Percentiles rank a stretch among this genome's conserved stretches.
These are phyloP conservation scores for Listronotus bonariensis DNA, from an alignment of 1,140 invertebrate species.

Conservation along the genomic window DNA sequence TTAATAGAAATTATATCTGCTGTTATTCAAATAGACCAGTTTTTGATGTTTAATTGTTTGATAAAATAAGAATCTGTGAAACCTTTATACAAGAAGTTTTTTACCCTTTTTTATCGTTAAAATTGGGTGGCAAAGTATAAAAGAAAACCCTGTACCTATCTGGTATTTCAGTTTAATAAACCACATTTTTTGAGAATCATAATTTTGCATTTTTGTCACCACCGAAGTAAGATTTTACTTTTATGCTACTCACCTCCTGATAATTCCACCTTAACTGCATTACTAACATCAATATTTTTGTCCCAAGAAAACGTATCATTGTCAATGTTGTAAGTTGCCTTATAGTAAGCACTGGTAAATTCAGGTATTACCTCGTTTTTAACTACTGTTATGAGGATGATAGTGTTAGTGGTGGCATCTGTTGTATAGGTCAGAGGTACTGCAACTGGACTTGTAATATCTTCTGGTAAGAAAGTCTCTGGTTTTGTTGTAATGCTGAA, in stretches of 20 bases:
- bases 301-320: conserved; percentile 9
- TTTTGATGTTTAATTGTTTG: too few species aligned
- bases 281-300: conserved; percentile 6
- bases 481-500: background rate
- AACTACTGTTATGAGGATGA: conserved; percentile 1
- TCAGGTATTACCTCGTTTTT: background rate
- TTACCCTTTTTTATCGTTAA: too few species aligned
- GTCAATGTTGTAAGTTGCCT: conserved; percentile 15
- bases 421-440: conserved; percentile 9
- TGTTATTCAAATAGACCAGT: too few species aligned
- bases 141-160: too few species aligned
- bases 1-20: too few species aligned
- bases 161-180: too few species aligned
- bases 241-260: conserved; percentile 5
- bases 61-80: too few species aligned
- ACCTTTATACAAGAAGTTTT: too few species aligned
- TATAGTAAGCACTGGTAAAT: conserved; percentile 23
- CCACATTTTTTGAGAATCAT: too few species aligned
- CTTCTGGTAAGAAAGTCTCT: background rate
- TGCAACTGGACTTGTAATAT: background rate
- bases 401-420: conserved; percentile 12
- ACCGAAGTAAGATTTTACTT: too few species aligned
- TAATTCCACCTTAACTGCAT: background rate
- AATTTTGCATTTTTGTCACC: too few species aligned
- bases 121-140: too few species aligned